Percentiles rank a stretch among this genome's conserved stretches.
Conservation (phyloP, 2,113 vertebrate genomes). For the Cavia porcellus region DNA sequence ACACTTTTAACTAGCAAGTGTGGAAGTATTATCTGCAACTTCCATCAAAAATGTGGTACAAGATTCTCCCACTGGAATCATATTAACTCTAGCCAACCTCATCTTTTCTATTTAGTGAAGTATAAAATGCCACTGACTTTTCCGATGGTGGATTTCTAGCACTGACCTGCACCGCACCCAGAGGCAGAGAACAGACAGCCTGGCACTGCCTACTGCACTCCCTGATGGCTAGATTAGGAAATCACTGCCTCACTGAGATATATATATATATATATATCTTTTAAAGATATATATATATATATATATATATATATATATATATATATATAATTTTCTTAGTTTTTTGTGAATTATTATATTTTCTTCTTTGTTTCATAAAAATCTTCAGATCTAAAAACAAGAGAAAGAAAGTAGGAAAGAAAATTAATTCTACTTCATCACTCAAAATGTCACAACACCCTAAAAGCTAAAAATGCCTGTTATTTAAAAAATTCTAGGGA, state of each 20-base stretch:
- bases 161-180: background rate
- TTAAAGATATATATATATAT: no score
- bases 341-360: conserved; percentile 35
- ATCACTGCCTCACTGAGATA: no score
- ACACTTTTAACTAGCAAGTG: background rate
- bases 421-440: background rate
- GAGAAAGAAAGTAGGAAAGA: background rate
- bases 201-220: fast-evolving
- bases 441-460: background rate
- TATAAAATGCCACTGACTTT: background rate
- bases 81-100: background rate
- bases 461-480: background rate
- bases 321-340: background rate
- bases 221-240: background rate
- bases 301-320: no score
- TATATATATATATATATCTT: no score
- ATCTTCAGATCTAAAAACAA: background rate
- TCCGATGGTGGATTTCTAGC: background rate
- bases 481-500: background rate
- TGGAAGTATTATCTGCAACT: background rate
- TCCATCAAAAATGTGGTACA: background rate
- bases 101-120: background rate
- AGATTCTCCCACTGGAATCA: background rate
- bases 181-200: background rate
- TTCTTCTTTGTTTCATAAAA: conserved; percentile 22